A percentile compares a stretch with the other conserved stretches of the same genome.
Evolutionary conservation across 2,888 invertebrate species (phyloP).

Genomic region (Rutpela maculata): DNA sequence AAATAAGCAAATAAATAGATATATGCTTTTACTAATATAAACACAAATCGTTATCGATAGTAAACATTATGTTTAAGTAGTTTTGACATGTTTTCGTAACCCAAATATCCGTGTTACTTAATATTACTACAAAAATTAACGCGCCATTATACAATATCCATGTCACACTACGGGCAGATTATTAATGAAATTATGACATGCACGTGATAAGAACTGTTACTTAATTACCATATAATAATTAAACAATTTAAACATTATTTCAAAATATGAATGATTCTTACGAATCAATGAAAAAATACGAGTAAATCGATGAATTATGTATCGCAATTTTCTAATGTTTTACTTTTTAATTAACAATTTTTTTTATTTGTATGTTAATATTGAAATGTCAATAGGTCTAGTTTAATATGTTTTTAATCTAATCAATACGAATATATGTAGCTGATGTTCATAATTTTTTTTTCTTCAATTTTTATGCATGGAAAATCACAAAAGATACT

Average conservation of each 20-base stretch:
- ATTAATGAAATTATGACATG: not conserved
- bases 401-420: not conserved
- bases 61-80: not conserved
- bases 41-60: not conserved
- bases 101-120: not conserved
- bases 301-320: not conserved
- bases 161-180: not conserved
- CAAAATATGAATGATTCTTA: not conserved
- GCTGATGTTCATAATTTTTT: not conserved
- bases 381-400: not conserved
- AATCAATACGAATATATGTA: not conserved
- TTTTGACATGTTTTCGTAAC: not conserved
- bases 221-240: not conserved
- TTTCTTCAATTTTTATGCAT: not conserved
- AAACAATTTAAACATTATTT: not conserved
- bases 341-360: not conserved
- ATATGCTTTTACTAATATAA: too few relatives aligned
- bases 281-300: not conserved
- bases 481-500: not conserved
- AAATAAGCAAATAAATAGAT: too few relatives aligned
- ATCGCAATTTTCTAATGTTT: not conserved
- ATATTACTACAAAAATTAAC: not conserved
- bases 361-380: not conserved
- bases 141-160: not conserved
- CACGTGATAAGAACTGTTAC: not conserved